Percentiles rank a stretch among this genome's conserved stretches.
Evolutionary conservation across 2,888 invertebrate genomes (phyloP).

Genomic region (Lymantria monacha): DNA sequence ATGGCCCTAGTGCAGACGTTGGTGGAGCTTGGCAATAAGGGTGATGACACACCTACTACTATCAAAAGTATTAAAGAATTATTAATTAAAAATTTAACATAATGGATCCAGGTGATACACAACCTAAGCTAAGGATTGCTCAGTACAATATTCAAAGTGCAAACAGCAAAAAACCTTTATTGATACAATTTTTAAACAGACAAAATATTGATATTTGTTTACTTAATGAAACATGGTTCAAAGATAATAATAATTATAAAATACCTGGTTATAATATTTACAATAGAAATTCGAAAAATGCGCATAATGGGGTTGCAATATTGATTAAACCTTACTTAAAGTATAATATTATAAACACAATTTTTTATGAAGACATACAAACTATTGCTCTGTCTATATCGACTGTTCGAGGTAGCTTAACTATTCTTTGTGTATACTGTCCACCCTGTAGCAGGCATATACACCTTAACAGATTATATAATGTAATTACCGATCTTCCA

Average conservation of each 20-base stretch:
- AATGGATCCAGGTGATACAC: background rate
- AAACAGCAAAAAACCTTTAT: background rate
- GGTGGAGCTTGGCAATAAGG: background rate
- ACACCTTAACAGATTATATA: background rate
- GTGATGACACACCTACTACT: background rate
- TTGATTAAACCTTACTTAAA: conserved; percentile 1
- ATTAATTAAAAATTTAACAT: conserved; percentile 1
- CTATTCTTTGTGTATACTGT: conserved; percentile 3
- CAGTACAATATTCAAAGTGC: conserved; percentile 3
- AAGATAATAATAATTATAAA: background rate
- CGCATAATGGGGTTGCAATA: conserved; percentile 3
- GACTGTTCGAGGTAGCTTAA: background rate
- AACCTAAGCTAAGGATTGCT: conserved; percentile 1
- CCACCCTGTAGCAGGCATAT: background rate
- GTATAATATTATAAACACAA: background rate
- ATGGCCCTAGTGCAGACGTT: conserved; percentile 1
- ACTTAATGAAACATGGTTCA: conserved; percentile 3
- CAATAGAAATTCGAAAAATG: conserved; percentile 1
- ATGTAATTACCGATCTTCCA: background rate
- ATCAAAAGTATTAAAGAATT: background rate
- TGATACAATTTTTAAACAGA: background rate
- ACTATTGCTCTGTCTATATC: background rate
- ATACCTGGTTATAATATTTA: conserved; percentile 2
- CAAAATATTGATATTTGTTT: conserved; percentile 3
- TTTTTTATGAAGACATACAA: conserved; percentile 2